Base-by-base conservation (phyloP, 2,888 invertebrate species). In the Lasioglossum zephyrum region DNA sequence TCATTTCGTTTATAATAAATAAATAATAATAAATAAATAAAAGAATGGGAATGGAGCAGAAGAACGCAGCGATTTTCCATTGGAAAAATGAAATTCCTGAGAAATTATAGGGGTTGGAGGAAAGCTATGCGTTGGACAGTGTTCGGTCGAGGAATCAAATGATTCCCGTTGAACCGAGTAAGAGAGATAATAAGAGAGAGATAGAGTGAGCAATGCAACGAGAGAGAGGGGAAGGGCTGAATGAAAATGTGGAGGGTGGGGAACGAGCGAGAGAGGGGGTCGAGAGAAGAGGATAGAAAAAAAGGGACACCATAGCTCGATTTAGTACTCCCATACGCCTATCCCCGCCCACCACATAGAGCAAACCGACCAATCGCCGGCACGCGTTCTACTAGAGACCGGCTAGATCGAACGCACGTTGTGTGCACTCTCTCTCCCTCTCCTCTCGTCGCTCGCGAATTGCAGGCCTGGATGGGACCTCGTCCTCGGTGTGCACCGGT, bases 321-420 rank as follows among this genome's bases (percentile, higher is more conserved):
- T 91, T 92, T 90, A 91, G 90, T 89, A 92, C 89, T 90, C 91
- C 91, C 91, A 90, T 92, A 88, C 88, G 91, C 90, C 93, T 94
- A 93, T 93, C 92, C 91, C 93, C 93, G 93, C 93, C 93, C 92
- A 93, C 92, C 85, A 89, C 82, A 92, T 92, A 94, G 92, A 92
- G 89, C 87, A 91, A 88, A 84, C 90, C 89, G 88, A 89, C 93
- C 93, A 93, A 93, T 93, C 92, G 92, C 92, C 91, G 92, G 90
- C 91, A 90, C 88, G 90, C 87, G 86, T 88, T 90, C 91, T 92
- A 90, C 84, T 90, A 90, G 91, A 89, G 88, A 88, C 83, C 77
- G 89, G 89, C 91, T 92, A 91, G 88, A 88, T 84, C 85, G 80
- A 80, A 81, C 89, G 80, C 86, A 83, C 63, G 60, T 74, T 84